Evolutionary conservation across 2,113 vertebrate species (phyloP).

Genomic region (Miniopterus natalensis): DNA sequence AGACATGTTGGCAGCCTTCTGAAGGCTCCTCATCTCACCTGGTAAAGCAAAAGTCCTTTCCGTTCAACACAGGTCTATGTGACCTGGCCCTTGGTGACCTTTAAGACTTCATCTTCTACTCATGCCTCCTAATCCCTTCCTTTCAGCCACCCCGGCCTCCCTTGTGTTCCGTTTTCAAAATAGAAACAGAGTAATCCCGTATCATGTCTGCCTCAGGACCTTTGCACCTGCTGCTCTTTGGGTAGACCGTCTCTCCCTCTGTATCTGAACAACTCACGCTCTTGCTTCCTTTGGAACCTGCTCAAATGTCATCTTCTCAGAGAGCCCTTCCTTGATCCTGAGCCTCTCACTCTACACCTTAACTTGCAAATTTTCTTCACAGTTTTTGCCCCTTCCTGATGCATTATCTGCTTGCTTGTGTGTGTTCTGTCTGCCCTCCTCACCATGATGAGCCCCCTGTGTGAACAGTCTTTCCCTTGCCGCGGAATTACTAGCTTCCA

Average conservation of each 20-base stretch:
- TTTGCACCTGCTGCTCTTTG: not conserved
- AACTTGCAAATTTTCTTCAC: not conserved
- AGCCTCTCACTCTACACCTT: fast-evolving
- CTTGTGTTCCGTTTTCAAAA: not conserved
- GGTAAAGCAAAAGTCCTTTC: not conserved
- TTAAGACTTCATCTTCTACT: not conserved
- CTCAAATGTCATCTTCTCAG: not conserved
- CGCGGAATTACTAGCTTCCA: not conserved
- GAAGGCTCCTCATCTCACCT: not conserved
- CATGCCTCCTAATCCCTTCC: not conserved
- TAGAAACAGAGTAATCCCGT: not conserved
- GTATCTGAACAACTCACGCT: not conserved
- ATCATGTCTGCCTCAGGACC: not conserved
- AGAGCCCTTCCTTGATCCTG: not conserved
- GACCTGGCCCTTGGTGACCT: not conserved
- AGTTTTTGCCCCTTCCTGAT: not conserved
- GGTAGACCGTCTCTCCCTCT: not conserved
- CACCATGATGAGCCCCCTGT: not conserved
- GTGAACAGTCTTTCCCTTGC: not conserved
- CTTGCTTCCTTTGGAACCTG: not conserved
- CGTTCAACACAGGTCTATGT: not conserved
- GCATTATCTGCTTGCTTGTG: not conserved
- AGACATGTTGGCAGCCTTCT: not conserved
- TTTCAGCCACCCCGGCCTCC: not conserved
- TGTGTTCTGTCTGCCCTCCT: not conserved